phyloP scores from a whole-genome alignment of 2,888 invertebrate species.

The Pseudeuparius sepicola region DNA sequence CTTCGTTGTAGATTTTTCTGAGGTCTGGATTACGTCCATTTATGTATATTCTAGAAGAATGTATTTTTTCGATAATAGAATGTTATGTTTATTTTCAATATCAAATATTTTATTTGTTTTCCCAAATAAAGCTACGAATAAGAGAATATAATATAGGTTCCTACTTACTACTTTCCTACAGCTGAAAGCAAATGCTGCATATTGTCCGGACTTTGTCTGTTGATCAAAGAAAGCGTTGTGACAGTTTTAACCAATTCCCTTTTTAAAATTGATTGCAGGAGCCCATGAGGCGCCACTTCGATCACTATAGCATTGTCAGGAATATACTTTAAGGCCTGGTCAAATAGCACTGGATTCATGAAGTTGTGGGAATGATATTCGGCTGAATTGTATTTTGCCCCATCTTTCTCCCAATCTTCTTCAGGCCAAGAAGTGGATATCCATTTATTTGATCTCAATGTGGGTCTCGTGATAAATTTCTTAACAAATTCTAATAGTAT shows the following conservation, averaged over 20 bases:
- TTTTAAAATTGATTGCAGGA: slow-evolving; percentile 72
- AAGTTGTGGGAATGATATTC: slow-evolving; percentile 85
- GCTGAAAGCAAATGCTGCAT: slow-evolving; percentile 37
- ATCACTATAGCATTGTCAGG: slow-evolving; percentile 70
- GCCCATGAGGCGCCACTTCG: slow-evolving; percentile 77
- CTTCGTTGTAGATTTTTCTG: slow-evolving; percentile 61
- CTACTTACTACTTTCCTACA: slow-evolving; percentile 29
- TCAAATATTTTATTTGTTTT: neutral
- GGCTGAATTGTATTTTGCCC: slow-evolving; percentile 56
- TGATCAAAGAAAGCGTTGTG: slow-evolving; percentile 58
- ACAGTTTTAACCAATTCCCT: slow-evolving; percentile 56
- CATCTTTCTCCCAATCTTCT: slow-evolving; percentile 54
- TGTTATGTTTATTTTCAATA: neutral
- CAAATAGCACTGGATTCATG: slow-evolving; percentile 56
- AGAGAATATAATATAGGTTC: too few relatives aligned
- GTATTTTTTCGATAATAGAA: neutral
- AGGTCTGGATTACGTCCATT: slow-evolving; percentile 65
- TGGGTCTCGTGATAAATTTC: slow-evolving; percentile 55
- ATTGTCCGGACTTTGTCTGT: slow-evolving; percentile 54
- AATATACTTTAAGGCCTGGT: slow-evolving; percentile 68
- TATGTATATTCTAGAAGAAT: slow-evolving; percentile 55
- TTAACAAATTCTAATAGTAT: slow-evolving; percentile 51
- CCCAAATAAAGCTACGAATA: too few relatives aligned
- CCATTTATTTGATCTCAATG: slow-evolving; percentile 66
- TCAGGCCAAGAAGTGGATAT: slow-evolving; percentile 62